A percentile compares a stretch with the other conserved stretches of the same genome.
Evolutionary conservation across 2,888 invertebrate genomes (phyloP).

Genomic region (Baronia brevicornis): DNA sequence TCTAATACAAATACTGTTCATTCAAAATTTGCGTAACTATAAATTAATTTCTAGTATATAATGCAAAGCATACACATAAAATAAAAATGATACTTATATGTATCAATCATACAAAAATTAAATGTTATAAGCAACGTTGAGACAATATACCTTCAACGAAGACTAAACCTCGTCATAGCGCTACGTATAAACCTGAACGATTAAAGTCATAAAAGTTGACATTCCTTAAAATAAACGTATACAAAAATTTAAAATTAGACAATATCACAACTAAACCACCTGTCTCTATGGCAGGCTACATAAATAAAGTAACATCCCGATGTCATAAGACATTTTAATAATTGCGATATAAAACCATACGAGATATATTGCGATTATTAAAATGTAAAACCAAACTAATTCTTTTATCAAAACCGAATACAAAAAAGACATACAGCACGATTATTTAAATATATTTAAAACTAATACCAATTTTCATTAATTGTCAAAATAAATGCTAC

Average conservation of each 20-base stretch:
- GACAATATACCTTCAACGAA: no score
- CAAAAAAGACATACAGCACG: no score
- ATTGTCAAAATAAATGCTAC: no score
- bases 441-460: no score
- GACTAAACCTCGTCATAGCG: no score
- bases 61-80: slow-evolving; percentile 29
- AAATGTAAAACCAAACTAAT: no score
- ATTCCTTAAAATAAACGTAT: slow-evolving; percentile 67
- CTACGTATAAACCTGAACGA: slow-evolving; percentile 46
- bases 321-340: no score
- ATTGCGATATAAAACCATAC: no score
- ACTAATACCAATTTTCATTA: no score
- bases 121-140: slow-evolving; percentile 19
- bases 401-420: no score
- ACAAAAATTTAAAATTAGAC: slow-evolving; percentile 67
- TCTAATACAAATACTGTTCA: slow-evolving; percentile 68
- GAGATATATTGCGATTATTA: no score
- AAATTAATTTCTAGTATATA: slow-evolving; percentile 43
- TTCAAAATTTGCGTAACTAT: slow-evolving; percentile 51
- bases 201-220: slow-evolving; percentile 65
- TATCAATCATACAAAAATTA: no score
- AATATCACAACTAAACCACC: slow-evolving; percentile 73
- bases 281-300: slow-evolving; percentile 42
- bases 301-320: slow-evolving; percentile 38
- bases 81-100: slow-evolving; percentile 30